These are phyloP conservation scores for Agelas oroides DNA, from an alignment of 37 sponge, comb jelly and placozoan species.

Conservation along the genomic window DNA sequence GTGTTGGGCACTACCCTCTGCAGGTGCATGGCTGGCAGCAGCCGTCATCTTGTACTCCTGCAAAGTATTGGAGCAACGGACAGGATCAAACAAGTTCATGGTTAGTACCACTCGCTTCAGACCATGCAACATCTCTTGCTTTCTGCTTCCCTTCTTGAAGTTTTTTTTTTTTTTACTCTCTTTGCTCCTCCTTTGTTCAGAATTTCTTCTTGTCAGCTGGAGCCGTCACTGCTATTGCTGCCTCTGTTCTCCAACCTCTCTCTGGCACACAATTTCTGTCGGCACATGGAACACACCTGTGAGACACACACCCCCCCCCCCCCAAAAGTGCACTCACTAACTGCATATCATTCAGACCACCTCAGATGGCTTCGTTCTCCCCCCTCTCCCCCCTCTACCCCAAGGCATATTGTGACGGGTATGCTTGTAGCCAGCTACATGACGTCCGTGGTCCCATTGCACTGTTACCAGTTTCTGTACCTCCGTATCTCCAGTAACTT, in stretches of 20 bases:
- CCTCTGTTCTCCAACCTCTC: not conserved
- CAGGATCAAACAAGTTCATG: constrained; percentile 44
- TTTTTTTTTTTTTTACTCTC: not conserved
- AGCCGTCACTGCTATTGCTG: not conserved
- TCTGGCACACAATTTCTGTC: not conserved
- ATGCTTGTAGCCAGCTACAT: constrained; percentile 3
- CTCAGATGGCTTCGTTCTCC: no score
- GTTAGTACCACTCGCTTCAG: constrained; percentile 21
- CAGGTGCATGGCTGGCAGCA: constrained; percentile 51
- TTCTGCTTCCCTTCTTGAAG: not conserved
- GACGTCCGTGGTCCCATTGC: not conserved
- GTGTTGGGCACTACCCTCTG: constrained; percentile 52
- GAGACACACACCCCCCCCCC: not conserved
- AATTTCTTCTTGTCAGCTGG: not conserved
- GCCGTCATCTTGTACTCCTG: constrained; percentile 50
- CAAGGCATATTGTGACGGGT: constrained; percentile 28
- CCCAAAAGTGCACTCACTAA: no score
- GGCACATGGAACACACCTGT: not conserved
- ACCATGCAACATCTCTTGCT: not conserved
- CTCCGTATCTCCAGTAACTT: constrained; percentile 34
- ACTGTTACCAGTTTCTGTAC: not conserved
- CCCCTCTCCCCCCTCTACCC: no score
- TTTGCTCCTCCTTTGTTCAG: no score
- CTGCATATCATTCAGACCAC: no score
- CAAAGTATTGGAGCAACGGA: constrained; percentile 44